Base-by-base conservation (phyloP, 2,113 vertebrate species). In the Paradoxurus hermaphroditus region DNA sequence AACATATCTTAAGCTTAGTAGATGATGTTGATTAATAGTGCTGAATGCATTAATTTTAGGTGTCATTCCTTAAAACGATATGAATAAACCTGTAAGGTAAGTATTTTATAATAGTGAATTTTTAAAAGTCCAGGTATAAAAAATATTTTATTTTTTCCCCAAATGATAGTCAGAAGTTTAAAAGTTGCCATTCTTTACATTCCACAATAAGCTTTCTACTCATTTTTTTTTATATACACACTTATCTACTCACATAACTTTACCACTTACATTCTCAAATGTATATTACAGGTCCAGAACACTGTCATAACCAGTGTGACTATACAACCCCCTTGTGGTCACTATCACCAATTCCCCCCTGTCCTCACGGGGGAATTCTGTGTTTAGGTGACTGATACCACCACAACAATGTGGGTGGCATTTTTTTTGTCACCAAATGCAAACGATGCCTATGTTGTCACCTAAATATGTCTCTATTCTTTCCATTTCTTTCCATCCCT, bases 151-250 rank as follows among this genome's bases (percentile, higher is more conserved):
- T 63, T 90, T 82, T 90, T 88, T 49, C 23, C 19, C 51, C 56
- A 94, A 95, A 27, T 77, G 10, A 92, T 68, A 86, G 13, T 86
- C 7, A 82, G n/a, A 95, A 67, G 12, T 90, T 92, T 81, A 75
- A 89, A 82, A 41, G 15, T 15, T 88, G 62, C 0, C 9, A 70
- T 89, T 94, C 46, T 72, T 63, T 86, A 44, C 4, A 49, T 91
- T 96, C 23, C 36, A 73, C 44, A 19, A 31, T 49, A 63, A 51
- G 13, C 7, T 83, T 86, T 83, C 59, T 77, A 21, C 18, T 56
- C 36, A 9, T 23, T 51, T 41, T 72, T 72, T 11, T 93, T 82
- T 78, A n/a, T n/a, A n/a, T n/a, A 23, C 1, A 78, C 27, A 21
- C 7, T 59, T 67, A 95, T 73, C 21, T 72, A 31, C 4, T 36